Evolutionary conservation across 2,113 vertebrate species (phyloP), one percentile per base, ranked within the genome.

Genomic region (Pluvialis apricaria): DNA sequence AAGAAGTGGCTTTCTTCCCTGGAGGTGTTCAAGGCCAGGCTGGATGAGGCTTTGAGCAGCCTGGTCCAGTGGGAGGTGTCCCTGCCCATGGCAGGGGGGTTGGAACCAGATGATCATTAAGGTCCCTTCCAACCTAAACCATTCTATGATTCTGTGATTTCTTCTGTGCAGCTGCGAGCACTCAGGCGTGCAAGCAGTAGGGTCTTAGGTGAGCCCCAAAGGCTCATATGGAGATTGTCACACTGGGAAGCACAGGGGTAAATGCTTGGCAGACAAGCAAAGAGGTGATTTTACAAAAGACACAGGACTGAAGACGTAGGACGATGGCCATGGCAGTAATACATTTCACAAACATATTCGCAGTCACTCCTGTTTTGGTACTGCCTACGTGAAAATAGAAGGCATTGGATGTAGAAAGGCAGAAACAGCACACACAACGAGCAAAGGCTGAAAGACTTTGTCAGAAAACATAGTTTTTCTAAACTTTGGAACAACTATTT

Each of bases 321-420:
- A 11, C 1, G 1, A 49, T 75, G 61, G 10, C 34, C 45, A 18
- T 0, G 0, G 47, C 26, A 44, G 29, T 31, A 42, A 28, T 2
- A 8, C 9, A 8, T 40, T 81, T 52, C 57, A 62, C 51, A 70
- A 49, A 49, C 2, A 2, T 1, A 0, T 55, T 64, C 62, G 62
- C 20, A 61, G 82, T 45, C 62, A 9, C 24, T 62, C 22, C 49
- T 31, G 20, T 6, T 1, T 0, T 2, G 4, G 42, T 54, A 19
- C 20, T 47, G 57, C 24, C 66, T 4, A 8, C 6, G 2, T 3
- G 21, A n/a, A 90, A 89, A 10, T 5, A 17, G 66, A 73, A 73
- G 45, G 13, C 34, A 7, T 3, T 11, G 38, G 61, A 19, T 20
- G 17, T 7, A 42, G 51, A 52, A 61, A 24, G 77, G 68, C 51